Percentiles rank a stretch among this genome's conserved stretches.
Conservation (phyloP, 2,797 vertebrate genomes). For the Choloepus didactylus region DNA sequence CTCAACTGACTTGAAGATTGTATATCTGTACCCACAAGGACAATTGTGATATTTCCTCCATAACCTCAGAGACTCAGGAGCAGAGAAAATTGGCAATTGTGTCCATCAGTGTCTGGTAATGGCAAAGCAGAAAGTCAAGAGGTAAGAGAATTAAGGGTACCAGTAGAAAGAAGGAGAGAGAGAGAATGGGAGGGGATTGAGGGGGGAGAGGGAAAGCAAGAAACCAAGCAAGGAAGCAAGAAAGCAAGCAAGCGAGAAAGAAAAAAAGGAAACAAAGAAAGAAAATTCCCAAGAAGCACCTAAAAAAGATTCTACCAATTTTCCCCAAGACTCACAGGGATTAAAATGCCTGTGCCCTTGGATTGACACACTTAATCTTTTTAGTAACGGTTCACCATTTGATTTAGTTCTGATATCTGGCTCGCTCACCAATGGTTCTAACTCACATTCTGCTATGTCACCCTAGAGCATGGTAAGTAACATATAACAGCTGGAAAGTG, state of each 20-base stretch:
- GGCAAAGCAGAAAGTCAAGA: constrained; percentile 30
- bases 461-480: background rate
- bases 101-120: background rate
- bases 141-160: background rate
- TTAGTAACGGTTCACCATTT: background rate
- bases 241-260: background rate
- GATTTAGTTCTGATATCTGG: background rate
- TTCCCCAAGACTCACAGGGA: background rate
- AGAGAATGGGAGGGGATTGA: too few species aligned
- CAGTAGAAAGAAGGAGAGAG: background rate
- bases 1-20: background rate
- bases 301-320: constrained; percentile 16
- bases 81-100: background rate
- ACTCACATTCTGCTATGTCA: background rate
- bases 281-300: background rate
- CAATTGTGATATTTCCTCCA: background rate
- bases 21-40: background rate
- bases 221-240: background rate
- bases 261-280: background rate
- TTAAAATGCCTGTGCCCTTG: background rate
- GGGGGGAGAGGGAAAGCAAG: too few species aligned
- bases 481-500: background rate
- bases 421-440: background rate
- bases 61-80: background rate
- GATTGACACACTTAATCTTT: background rate